These are phyloP conservation scores for Eugnorisma glareosa DNA, from an alignment of 2,888 invertebrate genomes.

Conservation along the genomic window DNA sequence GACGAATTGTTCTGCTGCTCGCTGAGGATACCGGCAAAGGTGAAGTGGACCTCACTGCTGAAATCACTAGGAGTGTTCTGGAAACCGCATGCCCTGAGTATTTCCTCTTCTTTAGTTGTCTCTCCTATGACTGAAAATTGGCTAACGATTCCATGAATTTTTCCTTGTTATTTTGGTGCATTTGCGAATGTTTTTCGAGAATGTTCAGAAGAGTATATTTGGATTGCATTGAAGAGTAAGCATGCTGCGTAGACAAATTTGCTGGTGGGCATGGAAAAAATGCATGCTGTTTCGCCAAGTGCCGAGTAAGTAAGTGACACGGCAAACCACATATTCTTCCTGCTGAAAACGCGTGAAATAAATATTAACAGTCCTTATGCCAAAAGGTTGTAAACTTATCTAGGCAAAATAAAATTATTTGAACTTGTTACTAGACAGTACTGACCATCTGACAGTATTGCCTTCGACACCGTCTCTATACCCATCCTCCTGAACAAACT, in stretches of 20 bases:
- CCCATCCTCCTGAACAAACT: too few species aligned
- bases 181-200: not conserved
- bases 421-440: too few species aligned
- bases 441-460: too few species aligned
- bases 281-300: too few species aligned
- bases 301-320: too few species aligned
- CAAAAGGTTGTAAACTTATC: too few species aligned
- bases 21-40: slow-evolving; percentile 45
- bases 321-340: too few species aligned
- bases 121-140: not conserved
- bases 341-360: too few species aligned
- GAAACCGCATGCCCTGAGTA: slow-evolving; percentile 66
- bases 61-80: slow-evolving; percentile 54
- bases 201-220: not conserved
- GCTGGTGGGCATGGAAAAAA: not conserved
- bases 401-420: too few species aligned
- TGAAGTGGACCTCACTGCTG: slow-evolving; percentile 52
- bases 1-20: slow-evolving; percentile 34
- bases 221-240: not conserved
- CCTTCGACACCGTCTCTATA: too few species aligned
- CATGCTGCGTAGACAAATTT: not conserved
- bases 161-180: not conserved
- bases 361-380: too few species aligned
- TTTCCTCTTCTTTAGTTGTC: not conserved
- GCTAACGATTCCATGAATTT: too few species aligned